These are phyloP conservation scores for Pelodytes ibericus DNA, from an alignment of 2,797 vertebrate species.

Conservation along the genomic window DNA sequence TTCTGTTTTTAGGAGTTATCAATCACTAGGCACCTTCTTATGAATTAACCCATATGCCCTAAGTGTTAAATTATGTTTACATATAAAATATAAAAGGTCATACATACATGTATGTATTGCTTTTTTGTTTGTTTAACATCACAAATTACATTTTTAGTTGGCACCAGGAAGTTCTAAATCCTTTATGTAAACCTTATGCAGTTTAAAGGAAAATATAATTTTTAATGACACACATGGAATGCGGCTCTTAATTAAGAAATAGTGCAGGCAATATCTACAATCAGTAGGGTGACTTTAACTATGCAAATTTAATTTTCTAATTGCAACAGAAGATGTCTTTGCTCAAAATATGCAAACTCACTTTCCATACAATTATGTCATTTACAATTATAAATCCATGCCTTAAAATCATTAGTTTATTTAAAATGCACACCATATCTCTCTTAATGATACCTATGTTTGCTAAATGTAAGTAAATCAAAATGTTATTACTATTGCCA, in stretches of 20 bases:
- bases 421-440: not conserved
- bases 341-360: not conserved
- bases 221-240: not conserved
- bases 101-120: no score
- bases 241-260: not conserved
- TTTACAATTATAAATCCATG: conserved; percentile 19
- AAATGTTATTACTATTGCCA: conserved; percentile 27
- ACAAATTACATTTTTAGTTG: no score
- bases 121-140: no score
- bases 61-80: no score
- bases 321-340: not conserved
- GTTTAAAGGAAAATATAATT: not conserved
- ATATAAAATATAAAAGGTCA: no score
- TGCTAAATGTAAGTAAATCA: conserved; percentile 10
- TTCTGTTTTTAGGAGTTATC: no score
- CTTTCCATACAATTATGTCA: not conserved
- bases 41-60: no score
- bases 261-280: not conserved
- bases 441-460: conserved; percentile 7
- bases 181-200: not conserved
- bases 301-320: not conserved
- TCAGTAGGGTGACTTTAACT: not conserved
- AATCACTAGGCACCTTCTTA: no score
- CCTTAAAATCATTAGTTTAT: conserved; percentile 2
- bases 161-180: no score